Evolutionary conservation across 2,797 vertebrate genomes (phyloP).

Genomic region (Champsocephalus esox): DNA sequence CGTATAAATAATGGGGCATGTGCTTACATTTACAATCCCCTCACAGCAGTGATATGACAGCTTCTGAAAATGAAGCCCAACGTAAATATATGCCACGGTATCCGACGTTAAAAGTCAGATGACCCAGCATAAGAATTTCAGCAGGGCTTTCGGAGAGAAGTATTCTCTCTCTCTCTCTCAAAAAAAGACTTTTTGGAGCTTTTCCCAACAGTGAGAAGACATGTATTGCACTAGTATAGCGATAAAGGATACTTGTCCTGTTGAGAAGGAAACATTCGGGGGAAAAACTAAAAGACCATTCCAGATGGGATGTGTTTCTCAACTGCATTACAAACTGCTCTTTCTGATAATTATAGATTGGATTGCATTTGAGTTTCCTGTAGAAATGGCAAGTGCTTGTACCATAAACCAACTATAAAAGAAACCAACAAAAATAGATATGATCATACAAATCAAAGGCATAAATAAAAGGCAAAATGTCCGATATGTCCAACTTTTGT

Average conservation of each 20-base stretch:
- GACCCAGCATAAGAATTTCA: conserved; percentile 37
- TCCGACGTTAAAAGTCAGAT: conserved; percentile 29
- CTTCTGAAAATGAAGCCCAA: conserved; percentile 79
- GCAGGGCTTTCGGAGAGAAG: conserved; percentile 34
- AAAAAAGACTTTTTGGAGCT: conserved; percentile 27
- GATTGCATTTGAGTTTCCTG: conserved; percentile 61
- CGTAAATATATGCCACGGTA: conserved; percentile 46
- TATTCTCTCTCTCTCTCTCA: conserved; percentile 6
- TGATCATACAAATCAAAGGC: conserved; percentile 47
- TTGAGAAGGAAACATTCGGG: conserved; percentile 31
- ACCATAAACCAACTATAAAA: conserved; percentile 18
- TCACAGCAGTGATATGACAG: conserved; percentile 68
- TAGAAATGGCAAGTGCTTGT: conserved; percentile 32
- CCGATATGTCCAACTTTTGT: conserved; percentile 11
- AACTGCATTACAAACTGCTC: conserved; percentile 54
- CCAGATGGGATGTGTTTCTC: conserved; percentile 42
- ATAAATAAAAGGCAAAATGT: conserved; percentile 53
- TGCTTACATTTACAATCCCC: conserved; percentile 48
- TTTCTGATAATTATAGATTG: conserved; percentile 37
- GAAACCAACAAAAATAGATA: conserved; percentile 16
- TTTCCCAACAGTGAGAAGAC: conserved; percentile 77
- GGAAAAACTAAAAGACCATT: conserved; percentile 18
- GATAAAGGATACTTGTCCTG: conserved; percentile 55
- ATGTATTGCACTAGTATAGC: conserved; percentile 77
- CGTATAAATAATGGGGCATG: conserved; percentile 68